These are phyloP conservation scores for Polyommatus icarus DNA, from an alignment of 2,888 invertebrate species.

Conservation along the genomic window DNA sequence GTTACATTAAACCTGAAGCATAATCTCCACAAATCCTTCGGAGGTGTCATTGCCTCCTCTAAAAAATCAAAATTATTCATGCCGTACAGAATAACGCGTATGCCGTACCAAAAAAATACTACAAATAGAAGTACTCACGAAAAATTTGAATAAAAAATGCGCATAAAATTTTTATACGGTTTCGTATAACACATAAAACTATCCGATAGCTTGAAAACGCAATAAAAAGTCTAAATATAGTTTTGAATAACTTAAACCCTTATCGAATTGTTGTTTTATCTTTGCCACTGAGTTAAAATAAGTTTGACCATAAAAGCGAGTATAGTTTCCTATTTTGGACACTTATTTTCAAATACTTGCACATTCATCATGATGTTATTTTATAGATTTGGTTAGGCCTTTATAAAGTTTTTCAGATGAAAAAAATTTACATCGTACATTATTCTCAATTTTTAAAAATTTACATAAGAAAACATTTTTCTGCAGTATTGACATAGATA, in stretches of 20 bases:
- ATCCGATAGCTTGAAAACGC: neutral
- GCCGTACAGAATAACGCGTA: neutral
- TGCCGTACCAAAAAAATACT: neutral
- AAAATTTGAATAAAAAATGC: constrained; percentile 27
- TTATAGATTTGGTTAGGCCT: neutral
- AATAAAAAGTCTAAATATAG: constrained; percentile 9
- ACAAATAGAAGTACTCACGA: constrained; percentile 15
- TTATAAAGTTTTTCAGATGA: neutral
- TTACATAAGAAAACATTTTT: too few species aligned
- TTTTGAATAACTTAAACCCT: neutral
- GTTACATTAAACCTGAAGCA: constrained; percentile 6
- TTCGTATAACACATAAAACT: neutral
- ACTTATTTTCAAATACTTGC: neutral
- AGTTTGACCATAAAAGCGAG: neutral
- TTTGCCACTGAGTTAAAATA: neutral
- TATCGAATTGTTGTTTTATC: neutral
- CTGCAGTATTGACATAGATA: too few species aligned
- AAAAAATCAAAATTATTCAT: constrained; percentile 10
- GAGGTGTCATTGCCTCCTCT: constrained; percentile 10
- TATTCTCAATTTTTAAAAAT: too few species aligned
- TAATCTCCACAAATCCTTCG: neutral
- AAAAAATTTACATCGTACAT: too few species aligned
- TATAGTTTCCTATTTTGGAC: neutral
- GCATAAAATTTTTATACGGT: constrained; percentile 15
- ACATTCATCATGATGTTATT: neutral